Base-by-base conservation (phyloP, 2,113 vertebrate genomes). In the Colinus virginianus region DNA sequence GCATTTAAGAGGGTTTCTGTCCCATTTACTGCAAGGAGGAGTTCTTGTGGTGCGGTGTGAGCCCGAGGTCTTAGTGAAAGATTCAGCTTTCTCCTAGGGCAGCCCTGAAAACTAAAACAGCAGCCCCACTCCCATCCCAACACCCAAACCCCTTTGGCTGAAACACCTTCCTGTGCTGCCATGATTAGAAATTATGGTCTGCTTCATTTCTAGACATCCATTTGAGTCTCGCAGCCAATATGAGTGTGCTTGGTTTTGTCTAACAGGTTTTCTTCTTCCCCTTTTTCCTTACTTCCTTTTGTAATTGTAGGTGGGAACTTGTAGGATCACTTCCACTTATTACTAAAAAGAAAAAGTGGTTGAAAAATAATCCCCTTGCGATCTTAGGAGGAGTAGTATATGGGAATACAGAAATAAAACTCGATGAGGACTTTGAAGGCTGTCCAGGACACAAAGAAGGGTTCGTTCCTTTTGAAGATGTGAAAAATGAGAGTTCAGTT, bases 381-480 rank as follows among this genome's bases (percentile, higher is more conserved):
- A 16, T 56, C 14, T 32, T 45, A 28, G 15, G 51, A 32, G 38
- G 48, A 30, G 36, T 93, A 63, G 79, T 69, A 13, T 25, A 75
- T 69, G 87, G 72, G 74, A 76, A 66, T 46, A 26, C 82, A 80
- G 80, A 80, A 89, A 70, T 85, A 67, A 89, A 72, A 74, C 48
- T 66, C 58, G 69, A 51, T 90, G 67, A 70, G 84, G 62, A 49
- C 67, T 82, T 91, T 71, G 90, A 96, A 95, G 92, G 63, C 43
- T 28, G 53, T 77, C 62, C 84, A 91, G 80, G 90, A 62, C 51
- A 53, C 79, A 15, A 23, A 59, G 84, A 32, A 88, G 71, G 36
- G 40, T 90, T 79, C 40, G 59, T 89, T 67, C 84, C 69, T 96
- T 90, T 90, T 94, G 88, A 96, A 93, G 92, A 75, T 34, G 34